Evolutionary conservation across 1,140 invertebrate species (phyloP).

Genomic region (Meloidogyne chitwoodi): DNA sequence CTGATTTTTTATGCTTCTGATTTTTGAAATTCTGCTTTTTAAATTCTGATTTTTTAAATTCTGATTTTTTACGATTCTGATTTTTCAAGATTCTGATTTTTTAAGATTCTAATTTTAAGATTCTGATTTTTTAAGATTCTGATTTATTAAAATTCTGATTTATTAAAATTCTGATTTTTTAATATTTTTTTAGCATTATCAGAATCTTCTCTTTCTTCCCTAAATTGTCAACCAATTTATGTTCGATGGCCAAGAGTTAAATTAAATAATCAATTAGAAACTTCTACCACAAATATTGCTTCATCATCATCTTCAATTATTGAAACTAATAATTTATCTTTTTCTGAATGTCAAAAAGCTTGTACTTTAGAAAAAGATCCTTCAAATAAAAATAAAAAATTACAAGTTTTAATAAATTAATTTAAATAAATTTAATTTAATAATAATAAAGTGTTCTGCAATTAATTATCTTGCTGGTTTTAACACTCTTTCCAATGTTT

Average conservation of each 20-base stretch:
- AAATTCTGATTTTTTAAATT: too few relatives aligned
- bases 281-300: slow-evolving; percentile 30
- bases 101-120: too few relatives aligned
- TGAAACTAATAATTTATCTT: background rate
- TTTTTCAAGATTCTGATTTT: too few relatives aligned
- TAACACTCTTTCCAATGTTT: slow-evolving; percentile 38
- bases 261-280: slow-evolving; percentile 40
- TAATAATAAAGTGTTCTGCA: slow-evolving; percentile 48
- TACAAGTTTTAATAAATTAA: slow-evolving; percentile 10
- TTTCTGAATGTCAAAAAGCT: background rate
- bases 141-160: too few relatives aligned
- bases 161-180: too few relatives aligned
- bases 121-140: too few relatives aligned
- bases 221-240: slow-evolving; percentile 46
- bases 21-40: too few relatives aligned
- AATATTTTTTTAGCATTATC: background rate
- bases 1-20: too few relatives aligned
- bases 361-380: background rate
- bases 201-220: background rate
- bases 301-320: background rate
- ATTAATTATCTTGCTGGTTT: slow-evolving; percentile 55
- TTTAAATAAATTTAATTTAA: background rate
- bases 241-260: slow-evolving; percentile 58
- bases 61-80: too few relatives aligned
- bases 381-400: background rate